Conservation (phyloP, 2,797 vertebrate genomes). For the Thripadectes ignobilis region DNA sequence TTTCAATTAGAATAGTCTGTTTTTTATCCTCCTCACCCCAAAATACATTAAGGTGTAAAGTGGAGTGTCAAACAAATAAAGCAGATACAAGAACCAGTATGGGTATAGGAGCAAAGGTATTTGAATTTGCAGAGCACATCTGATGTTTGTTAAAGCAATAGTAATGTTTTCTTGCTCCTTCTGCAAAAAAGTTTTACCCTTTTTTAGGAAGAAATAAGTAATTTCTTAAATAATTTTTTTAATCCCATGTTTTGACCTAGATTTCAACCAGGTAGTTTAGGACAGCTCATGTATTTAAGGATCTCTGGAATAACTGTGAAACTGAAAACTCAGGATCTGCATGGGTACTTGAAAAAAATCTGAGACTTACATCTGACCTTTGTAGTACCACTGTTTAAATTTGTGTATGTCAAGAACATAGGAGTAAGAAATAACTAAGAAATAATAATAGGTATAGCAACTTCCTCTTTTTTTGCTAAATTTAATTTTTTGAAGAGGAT, state of each 20-base stretch:
- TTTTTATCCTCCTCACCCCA: background rate
- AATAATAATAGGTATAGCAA: background rate
- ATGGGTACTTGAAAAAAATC: background rate
- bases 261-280: background rate
- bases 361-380: background rate
- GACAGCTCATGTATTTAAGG: background rate
- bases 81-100: background rate
- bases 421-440: background rate
- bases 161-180: background rate
- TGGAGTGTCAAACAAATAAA: background rate
- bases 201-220: background rate
- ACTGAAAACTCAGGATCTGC: background rate
- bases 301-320: background rate
- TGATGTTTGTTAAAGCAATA: background rate
- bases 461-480: background rate
- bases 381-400: background rate
- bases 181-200: background rate
- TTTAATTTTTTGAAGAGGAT: background rate
- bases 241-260: background rate
- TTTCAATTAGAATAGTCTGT: background rate
- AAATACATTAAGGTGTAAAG: background rate
- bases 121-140: background rate
- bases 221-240: background rate
- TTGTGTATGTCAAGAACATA: background rate
- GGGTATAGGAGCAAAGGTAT: background rate